phyloP scores from a whole-genome alignment of 1,140 invertebrate genomes.

The Rhopalosiphum maidis region DNA sequence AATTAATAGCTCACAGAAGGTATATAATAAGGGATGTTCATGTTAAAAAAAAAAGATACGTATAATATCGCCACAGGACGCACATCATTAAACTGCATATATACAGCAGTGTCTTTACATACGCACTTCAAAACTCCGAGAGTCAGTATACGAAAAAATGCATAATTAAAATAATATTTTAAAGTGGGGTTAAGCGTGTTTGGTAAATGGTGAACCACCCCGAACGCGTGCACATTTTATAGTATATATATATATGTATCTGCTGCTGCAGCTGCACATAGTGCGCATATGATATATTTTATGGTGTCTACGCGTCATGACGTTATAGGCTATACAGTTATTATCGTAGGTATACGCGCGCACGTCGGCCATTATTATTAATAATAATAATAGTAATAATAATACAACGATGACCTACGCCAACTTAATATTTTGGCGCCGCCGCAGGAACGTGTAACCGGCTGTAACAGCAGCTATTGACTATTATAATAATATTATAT shows the following conservation, averaged over 20 bases:
- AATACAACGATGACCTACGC: not conserved
- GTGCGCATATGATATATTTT: not conserved
- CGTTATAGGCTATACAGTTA: not conserved
- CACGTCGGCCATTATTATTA: not conserved
- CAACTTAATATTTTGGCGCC: not conserved
- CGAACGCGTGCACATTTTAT: not conserved
- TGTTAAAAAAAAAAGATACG: not conserved
- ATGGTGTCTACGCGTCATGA: not conserved
- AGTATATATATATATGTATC: not conserved
- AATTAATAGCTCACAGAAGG: not conserved
- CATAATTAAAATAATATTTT: not conserved
- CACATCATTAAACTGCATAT: not conserved
- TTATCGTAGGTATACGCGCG: not conserved
- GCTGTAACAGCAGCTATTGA: not conserved
- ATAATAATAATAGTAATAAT: not conserved
- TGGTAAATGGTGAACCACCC: not conserved
- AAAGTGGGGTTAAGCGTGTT: not conserved
- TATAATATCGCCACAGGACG: not conserved
- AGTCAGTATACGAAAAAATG: not conserved
- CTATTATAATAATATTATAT: not conserved
- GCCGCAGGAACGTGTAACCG: conserved; percentile 1
- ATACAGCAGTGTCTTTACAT: not conserved
- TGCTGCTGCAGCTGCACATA: not conserved
- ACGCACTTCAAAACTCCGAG: not conserved
- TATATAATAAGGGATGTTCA: not conserved